These are phyloP conservation scores for Urocolius indicus DNA, from an alignment of 2,113 vertebrate genomes.

Conservation along the genomic window DNA sequence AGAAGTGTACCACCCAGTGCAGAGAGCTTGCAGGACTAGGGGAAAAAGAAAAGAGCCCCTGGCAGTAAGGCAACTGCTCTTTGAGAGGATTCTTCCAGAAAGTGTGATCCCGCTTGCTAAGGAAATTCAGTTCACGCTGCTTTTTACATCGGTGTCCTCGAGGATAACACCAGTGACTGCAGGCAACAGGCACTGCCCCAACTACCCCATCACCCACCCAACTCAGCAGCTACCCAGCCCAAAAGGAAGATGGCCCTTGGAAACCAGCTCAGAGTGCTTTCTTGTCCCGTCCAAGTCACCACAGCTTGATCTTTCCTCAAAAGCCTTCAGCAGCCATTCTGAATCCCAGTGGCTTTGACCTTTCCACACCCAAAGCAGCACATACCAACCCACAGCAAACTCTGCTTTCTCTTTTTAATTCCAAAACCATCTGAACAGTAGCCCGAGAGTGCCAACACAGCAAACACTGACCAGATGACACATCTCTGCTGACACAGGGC, in stretches of 20 bases:
- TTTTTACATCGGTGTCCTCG: not conserved
- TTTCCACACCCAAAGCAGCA: not conserved
- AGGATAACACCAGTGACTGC: not conserved
- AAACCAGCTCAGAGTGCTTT: not conserved
- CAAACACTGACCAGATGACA: constrained; percentile 52
- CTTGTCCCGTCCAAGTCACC: not conserved
- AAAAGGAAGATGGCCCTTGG: not conserved
- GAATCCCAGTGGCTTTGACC: fast-evolving
- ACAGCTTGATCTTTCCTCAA: not conserved
- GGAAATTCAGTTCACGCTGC: not conserved
- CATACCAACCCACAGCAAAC: not conserved
- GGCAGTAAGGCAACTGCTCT: not conserved
- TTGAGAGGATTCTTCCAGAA: not conserved
- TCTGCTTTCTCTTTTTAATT: not conserved
- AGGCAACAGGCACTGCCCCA: not conserved
- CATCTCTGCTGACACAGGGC: constrained; percentile 11
- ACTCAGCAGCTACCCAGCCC: not conserved
- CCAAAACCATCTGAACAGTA: constrained; percentile 7
- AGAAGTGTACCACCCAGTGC: not conserved
- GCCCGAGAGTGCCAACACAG: not conserved
- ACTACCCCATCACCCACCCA: not conserved
- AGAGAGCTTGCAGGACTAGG: not conserved
- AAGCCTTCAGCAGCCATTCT: not conserved
- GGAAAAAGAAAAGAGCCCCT: not conserved
- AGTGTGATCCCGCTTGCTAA: not conserved